Evolutionary conservation across 2,888 invertebrate species (phyloP).

Genomic region (Dendrolimus pini): DNA sequence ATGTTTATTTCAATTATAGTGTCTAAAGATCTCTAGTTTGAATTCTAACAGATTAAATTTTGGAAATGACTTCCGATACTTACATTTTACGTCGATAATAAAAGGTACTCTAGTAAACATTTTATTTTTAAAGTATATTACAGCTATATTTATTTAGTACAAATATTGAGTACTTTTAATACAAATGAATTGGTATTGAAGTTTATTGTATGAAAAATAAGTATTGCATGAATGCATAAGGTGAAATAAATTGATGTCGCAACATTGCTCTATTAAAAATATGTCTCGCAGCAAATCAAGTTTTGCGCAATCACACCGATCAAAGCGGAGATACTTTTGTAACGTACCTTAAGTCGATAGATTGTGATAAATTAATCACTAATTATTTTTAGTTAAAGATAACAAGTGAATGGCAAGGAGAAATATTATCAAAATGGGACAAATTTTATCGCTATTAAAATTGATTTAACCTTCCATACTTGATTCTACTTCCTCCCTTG

Average conservation of each 20-base stretch:
- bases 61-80: too few species aligned
- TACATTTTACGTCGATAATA: too few species aligned
- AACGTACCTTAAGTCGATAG: constrained; percentile 15
- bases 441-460: constrained; percentile 14
- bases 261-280: constrained; percentile 24
- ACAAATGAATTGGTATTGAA: neutral
- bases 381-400: constrained; percentile 36
- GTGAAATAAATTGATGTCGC: constrained; percentile 13
- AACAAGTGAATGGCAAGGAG: constrained; percentile 35
- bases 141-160: too few species aligned
- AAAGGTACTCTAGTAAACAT: too few species aligned
- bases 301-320: constrained; percentile 13
- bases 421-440: constrained; percentile 27
- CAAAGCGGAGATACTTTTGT: constrained; percentile 13
- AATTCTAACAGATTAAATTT: too few species aligned
- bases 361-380: constrained; percentile 22
- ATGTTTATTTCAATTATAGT: too few species aligned
- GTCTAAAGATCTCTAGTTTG: too few species aligned
- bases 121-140: too few species aligned
- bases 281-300: constrained; percentile 15
- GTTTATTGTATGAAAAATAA: neutral
- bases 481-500: neutral
- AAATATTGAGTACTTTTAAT: too few species aligned
- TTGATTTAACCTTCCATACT: neutral
- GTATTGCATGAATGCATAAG: constrained; percentile 6